phyloP scores from a whole-genome alignment of 2,113 vertebrate genomes.

The Nycticorax nycticorax region DNA sequence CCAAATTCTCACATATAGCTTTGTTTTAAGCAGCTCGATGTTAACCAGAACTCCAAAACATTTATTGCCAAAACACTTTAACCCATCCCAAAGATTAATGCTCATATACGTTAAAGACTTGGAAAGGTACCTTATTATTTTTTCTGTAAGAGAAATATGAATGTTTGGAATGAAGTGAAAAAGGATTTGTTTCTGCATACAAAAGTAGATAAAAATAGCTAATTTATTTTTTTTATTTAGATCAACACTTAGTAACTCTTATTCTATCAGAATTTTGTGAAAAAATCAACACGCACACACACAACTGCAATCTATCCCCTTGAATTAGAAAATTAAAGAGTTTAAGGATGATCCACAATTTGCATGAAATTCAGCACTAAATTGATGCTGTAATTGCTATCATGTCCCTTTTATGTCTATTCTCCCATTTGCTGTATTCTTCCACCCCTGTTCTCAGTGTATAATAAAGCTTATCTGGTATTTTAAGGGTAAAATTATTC shows the following conservation, averaged over 20 bases:
- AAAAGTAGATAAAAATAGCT: slow-evolving; percentile 49
- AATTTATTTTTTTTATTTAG: slow-evolving; percentile 13
- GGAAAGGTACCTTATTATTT: background rate
- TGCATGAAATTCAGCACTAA: slow-evolving; percentile 46
- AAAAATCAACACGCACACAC: background rate
- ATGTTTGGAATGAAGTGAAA: slow-evolving; percentile 56
- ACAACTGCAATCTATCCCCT: background rate
- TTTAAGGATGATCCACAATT: slow-evolving; percentile 19
- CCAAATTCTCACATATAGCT: background rate
- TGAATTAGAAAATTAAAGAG: slow-evolving; percentile 28
- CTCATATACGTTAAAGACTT: background rate
- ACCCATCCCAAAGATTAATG: background rate
- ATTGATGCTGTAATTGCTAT: background rate
- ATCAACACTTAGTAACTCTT: slow-evolving; percentile 11
- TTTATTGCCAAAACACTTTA: background rate
- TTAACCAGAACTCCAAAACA: background rate
- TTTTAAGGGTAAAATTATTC: slow-evolving; percentile 17
- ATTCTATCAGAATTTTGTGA: slow-evolving; percentile 44
- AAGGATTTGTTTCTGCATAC: slow-evolving; percentile 59
- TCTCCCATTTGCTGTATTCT: background rate
- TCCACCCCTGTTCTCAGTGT: slow-evolving; percentile 22
- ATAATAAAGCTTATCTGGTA: slow-evolving; percentile 41
- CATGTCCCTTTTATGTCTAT: background rate
- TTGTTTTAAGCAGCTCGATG: background rate
- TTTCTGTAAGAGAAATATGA: slow-evolving; percentile 33